These are phyloP conservation scores for Phengaris arion DNA, from an alignment of 2,888 invertebrate species.

Conservation along the genomic window DNA sequence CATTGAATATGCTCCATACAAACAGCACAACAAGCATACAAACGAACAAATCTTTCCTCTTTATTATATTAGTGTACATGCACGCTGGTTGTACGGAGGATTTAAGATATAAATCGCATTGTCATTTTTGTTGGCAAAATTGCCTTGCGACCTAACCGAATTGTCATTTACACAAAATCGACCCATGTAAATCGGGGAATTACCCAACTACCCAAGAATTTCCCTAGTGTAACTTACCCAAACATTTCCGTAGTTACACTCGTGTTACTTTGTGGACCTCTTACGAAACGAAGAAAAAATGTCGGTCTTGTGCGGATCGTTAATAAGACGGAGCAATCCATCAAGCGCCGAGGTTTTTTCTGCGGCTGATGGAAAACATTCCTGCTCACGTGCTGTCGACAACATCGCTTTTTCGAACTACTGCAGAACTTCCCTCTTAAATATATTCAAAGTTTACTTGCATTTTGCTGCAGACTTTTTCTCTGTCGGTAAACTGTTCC, in stretches of 20 bases:
- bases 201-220: too few species aligned
- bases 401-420: slow-evolving; percentile 2
- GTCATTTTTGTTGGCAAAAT: too few species aligned
- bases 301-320: slow-evolving; percentile 48
- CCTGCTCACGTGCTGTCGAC: not conserved
- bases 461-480: slow-evolving; percentile 19
- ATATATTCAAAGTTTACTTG: slow-evolving; percentile 19
- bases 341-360: slow-evolving; percentile 48
- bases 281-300: slow-evolving; percentile 30
- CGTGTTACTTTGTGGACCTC: not conserved
- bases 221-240: not conserved
- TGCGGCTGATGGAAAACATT: slow-evolving; percentile 32
- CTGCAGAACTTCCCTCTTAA: not conserved
- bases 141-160: too few species aligned
- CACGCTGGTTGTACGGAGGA: too few species aligned
- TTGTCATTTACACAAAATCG: too few species aligned
- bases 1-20: too few species aligned
- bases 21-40: too few species aligned
- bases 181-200: too few species aligned
- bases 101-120: too few species aligned
- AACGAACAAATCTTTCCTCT: too few species aligned
- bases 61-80: too few species aligned
- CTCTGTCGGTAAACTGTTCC: not conserved
- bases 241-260: not conserved
- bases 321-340: slow-evolving; percentile 52